Base-by-base conservation (phyloP, 2,888 invertebrate species). In the Aleiodes alternator region DNA sequence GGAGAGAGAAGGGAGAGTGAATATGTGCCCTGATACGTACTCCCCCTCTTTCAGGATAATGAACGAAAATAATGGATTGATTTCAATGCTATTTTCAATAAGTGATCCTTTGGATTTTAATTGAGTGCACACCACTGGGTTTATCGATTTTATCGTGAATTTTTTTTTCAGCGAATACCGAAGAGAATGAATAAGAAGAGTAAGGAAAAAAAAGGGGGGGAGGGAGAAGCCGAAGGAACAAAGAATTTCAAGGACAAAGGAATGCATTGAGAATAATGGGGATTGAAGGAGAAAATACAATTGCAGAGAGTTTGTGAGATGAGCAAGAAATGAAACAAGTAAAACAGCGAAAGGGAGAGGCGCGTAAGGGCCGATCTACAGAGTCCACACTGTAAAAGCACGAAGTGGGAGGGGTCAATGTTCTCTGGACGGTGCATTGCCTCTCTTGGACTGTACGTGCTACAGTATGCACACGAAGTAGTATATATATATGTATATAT, bases 401-500 rank as follows among this genome's bases (percentile, higher is more conserved):
- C 77, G 81, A 79, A 79, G 73, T 66, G 79, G 56, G 57, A 74
- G 84, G 85, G 84, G 88, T 88, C 88, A 88, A 88, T 80, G 88
- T 80, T 84, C 87, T 82, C 79, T 76, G 75, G 84, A 82, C 68
- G 84, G 89, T 88, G 84, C 89, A 88, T 87, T 88, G 89, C 88
- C 88, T 86, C 82, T 82, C 82, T 84, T 79, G 78, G 79, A 64
- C 64, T 64, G 14, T 68, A 53, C 53, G 12, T 16, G 16, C 16
- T 53, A 8, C 14, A 53, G 53, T 16, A 43, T 64, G 51, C 29
- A 68, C 29, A 31, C 31, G 48, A 23, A 23, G 23, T 23, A 23
- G 23, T 23, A 23, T 23, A 23, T 23, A 23, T 23, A 23, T 23
- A 23, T 29, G 5, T 51, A 72, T 74, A 75, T 72, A 69, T 69